Conservation (phyloP, 2,888 invertebrate genomes). For the Anaspis maculata region DNA sequence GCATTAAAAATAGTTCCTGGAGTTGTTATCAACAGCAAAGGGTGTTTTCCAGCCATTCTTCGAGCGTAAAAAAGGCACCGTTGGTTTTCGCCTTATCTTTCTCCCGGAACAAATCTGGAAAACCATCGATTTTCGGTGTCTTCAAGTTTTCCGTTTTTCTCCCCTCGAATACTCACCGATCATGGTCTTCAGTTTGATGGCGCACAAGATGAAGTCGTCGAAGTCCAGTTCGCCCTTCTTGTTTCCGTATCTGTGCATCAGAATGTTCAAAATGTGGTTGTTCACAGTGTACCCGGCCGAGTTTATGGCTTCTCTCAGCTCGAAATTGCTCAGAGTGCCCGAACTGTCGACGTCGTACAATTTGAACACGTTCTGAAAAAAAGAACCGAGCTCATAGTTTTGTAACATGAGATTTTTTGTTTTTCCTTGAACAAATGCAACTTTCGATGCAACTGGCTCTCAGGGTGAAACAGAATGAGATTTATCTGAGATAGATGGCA, state of each 20-base stretch:
- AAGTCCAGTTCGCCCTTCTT: constrained; percentile 77
- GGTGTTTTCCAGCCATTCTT: constrained; percentile 87
- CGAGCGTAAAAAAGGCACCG: constrained; percentile 75
- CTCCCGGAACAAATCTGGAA: constrained; percentile 75
- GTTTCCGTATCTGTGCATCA: constrained; percentile 87
- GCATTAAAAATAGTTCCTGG: no score
- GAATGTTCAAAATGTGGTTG: constrained; percentile 76
- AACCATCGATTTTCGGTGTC: constrained; percentile 10
- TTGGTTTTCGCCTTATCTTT: constrained; percentile 62
- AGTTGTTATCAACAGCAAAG: constrained; percentile 55
- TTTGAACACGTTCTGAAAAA: constrained; percentile 72
- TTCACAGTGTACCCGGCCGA: constrained; percentile 88
- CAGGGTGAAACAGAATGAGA: no score
- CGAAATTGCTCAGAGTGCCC: constrained; percentile 72
- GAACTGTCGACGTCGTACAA: constrained; percentile 73
- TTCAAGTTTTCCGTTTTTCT: no score
- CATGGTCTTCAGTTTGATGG: constrained; percentile 88
- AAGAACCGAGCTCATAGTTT: constrained; percentile 3
- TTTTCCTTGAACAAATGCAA: no score
- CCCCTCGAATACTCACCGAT: no score
- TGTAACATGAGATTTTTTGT: constrained; percentile 2
- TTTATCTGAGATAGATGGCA: no score
- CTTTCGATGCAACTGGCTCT: no score
- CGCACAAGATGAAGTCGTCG: constrained; percentile 92
- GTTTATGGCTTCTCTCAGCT: constrained; percentile 76